These are phyloP conservation scores for Pontoporia blainvillei DNA, from an alignment of 2,113 vertebrate genomes.

Conservation along the genomic window DNA sequence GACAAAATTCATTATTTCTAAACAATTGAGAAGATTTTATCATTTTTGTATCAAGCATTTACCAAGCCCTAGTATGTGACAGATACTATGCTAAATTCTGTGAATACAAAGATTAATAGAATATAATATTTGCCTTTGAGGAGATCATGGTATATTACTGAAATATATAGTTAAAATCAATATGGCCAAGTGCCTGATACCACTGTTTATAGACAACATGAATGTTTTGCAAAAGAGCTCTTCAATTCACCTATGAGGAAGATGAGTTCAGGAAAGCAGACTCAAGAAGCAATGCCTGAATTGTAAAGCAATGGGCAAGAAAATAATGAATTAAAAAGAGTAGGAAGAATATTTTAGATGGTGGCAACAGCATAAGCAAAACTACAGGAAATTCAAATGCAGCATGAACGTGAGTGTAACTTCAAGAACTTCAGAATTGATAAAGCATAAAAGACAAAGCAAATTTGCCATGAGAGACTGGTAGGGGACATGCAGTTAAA, in stretches of 20 bases:
- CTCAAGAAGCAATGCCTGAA: not conserved
- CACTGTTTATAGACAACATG: not conserved
- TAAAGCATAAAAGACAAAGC: not conserved
- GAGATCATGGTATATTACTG: not conserved
- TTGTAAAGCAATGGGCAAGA: not conserved
- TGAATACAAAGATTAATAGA: not conserved
- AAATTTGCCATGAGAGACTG: not conserved
- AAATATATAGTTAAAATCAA: not conserved
- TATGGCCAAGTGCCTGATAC: not conserved
- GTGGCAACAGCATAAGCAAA: not conserved
- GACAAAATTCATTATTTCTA: not conserved
- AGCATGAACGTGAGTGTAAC: not conserved
- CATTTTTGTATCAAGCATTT: not conserved
- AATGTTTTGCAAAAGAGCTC: not conserved
- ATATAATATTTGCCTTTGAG: not conserved
- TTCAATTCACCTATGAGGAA: not conserved
- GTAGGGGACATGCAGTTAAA: not conserved
- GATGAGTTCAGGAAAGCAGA: not conserved
- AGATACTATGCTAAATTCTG: not conserved
- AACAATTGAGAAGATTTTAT: not conserved
- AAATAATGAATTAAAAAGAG: not conserved
- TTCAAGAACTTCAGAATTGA: not conserved
- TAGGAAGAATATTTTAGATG: not conserved
- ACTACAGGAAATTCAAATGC: not conserved
- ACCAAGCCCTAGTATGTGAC: fast-evolving